Evolutionary conservation across 1,140 invertebrate species (phyloP).

Genomic region (Trachymyrmex septentrionalis): DNA sequence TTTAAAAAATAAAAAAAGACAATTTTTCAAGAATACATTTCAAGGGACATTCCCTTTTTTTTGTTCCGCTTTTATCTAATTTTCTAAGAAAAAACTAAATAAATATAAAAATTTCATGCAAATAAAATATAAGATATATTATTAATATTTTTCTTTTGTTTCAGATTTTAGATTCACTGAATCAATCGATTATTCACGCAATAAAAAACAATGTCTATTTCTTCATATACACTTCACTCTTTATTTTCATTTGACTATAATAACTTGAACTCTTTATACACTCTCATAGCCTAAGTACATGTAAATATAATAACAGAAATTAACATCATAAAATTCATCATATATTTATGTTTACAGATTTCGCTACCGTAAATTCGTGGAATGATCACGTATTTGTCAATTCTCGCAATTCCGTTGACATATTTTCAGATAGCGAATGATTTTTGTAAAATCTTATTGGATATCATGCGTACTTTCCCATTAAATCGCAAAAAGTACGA

Average conservation of each 20-base stretch:
- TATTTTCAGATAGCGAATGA: constrained; percentile 1
- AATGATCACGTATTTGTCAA: constrained; percentile 64
- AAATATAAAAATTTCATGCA: too few relatives aligned
- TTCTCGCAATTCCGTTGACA: constrained; percentile 31
- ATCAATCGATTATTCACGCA: background rate
- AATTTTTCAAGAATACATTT: too few relatives aligned
- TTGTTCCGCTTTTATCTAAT: too few relatives aligned
- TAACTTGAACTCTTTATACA: constrained; percentile 71
- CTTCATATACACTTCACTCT: constrained; percentile 52
- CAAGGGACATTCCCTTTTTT: too few relatives aligned
- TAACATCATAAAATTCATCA: constrained; percentile 64
- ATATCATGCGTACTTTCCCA: background rate
- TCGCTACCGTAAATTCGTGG: constrained; percentile 60
- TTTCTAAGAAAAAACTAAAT: too few relatives aligned
- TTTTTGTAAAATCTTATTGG: background rate
- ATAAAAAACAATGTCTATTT: background rate
- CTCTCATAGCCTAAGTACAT: constrained; percentile 73
- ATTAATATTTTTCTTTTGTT: too few relatives aligned
- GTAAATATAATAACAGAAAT: constrained; percentile 73
- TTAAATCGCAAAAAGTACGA: constrained; percentile 7
- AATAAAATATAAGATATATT: too few relatives aligned
- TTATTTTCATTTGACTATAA: constrained; percentile 68
- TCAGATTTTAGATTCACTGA: too few relatives aligned
- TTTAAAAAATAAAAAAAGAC: too few relatives aligned
- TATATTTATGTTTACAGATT: constrained; percentile 58